Conservation (phyloP, 1,140 invertebrate species). For the Pristionchus pacificus region DNA sequence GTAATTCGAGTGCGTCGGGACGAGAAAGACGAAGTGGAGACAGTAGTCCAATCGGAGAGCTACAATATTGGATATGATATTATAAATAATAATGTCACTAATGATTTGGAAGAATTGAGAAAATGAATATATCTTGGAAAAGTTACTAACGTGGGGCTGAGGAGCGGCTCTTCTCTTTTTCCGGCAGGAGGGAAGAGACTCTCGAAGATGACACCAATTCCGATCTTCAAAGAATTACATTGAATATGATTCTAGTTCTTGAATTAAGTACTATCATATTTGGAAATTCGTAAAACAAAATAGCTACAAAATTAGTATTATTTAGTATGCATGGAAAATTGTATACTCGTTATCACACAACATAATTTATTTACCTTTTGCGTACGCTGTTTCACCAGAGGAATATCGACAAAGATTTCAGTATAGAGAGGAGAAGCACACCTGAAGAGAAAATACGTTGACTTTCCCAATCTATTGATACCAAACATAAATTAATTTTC, state of each 20-base stretch:
- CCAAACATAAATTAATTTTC: not conserved
- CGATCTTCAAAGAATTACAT: conserved; percentile 7
- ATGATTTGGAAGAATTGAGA: not conserved
- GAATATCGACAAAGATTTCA: too few species aligned
- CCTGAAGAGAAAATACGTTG: not conserved
- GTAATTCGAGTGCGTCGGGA: not conserved
- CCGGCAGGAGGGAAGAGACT: conserved; percentile 10
- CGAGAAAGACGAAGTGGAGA: not conserved
- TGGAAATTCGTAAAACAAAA: too few species aligned
- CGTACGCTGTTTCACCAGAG: conserved; percentile 18
- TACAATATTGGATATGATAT: too few species aligned
- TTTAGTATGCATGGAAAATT: too few species aligned
- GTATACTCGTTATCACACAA: not conserved
- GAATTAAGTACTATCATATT: too few species aligned
- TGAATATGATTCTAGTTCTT: too few species aligned
- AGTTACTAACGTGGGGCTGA: conserved; percentile 10
- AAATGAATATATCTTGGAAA: not conserved
- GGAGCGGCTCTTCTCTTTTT: not conserved
- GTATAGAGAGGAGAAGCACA: too few species aligned
- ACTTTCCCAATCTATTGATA: not conserved
- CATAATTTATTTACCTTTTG: conserved; percentile 4
- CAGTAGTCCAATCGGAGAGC: not conserved
- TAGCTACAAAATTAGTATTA: too few species aligned
- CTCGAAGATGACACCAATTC: conserved; percentile 25
- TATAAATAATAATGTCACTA: too few species aligned